A percentile compares a stretch with the other conserved stretches of the same genome.
Conservation (phyloP, 2,888 invertebrate genomes). For the Harpalus rufipes region DNA sequence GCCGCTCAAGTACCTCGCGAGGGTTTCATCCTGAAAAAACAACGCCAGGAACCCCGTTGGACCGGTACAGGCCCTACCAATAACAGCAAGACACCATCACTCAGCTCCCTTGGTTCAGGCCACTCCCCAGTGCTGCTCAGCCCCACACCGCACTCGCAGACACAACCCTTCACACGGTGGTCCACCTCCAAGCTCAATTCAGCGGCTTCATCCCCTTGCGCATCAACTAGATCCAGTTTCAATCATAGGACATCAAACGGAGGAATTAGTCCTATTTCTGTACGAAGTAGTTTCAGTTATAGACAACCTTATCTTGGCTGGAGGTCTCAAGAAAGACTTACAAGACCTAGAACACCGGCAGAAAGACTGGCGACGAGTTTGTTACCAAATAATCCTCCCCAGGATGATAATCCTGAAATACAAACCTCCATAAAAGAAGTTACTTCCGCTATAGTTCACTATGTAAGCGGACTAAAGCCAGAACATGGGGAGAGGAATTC, state of each 20-base stretch:
- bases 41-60: slow-evolving; percentile 83
- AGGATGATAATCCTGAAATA: slow-evolving; percentile 81
- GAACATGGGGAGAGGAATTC: slow-evolving; percentile 73
- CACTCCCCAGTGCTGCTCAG: slow-evolving; percentile 75
- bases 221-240: slow-evolving; percentile 86
- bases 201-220: slow-evolving; percentile 86
- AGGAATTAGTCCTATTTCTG: slow-evolving; percentile 83
- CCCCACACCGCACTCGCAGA: slow-evolving; percentile 73
- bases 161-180: slow-evolving; percentile 83
- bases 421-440: slow-evolving; percentile 94
- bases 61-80: slow-evolving; percentile 78
- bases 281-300: slow-evolving; percentile 88
- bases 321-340: slow-evolving; percentile 90
- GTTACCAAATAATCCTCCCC: slow-evolving; percentile 77
- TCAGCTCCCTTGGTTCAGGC: slow-evolving; percentile 84
- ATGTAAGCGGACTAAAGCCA: slow-evolving; percentile 86
- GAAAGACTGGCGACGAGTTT: slow-evolving; percentile 87
- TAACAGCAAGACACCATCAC: slow-evolving; percentile 91
- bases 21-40: slow-evolving; percentile 90
- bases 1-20: slow-evolving; percentile 85
- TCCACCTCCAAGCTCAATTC: slow-evolving; percentile 88
- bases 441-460: slow-evolving; percentile 94
- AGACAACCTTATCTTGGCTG: slow-evolving; percentile 94
- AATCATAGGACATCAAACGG: slow-evolving; percentile 82
- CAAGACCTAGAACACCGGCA: slow-evolving; percentile 89